A percentile compares a stretch with the other conserved stretches of the same genome.
phyloP scores from a whole-genome alignment of 2,113 vertebrate genomes.

The Passer domesticus region DNA sequence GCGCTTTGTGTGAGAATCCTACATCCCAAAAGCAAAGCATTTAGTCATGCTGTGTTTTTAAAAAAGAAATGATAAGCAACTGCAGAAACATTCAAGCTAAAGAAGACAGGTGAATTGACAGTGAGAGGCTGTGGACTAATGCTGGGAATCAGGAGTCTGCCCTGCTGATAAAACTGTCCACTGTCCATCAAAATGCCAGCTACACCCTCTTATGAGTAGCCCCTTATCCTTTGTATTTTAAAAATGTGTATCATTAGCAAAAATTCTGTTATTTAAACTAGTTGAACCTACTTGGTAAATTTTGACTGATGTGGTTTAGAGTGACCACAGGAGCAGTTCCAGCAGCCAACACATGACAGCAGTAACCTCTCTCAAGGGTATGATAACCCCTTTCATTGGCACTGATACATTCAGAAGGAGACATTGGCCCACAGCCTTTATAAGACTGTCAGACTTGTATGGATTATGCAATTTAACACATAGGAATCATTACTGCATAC shows the following conservation, averaged over 20 bases:
- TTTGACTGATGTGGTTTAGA: neutral
- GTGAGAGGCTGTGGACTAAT: neutral
- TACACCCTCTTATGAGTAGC: neutral
- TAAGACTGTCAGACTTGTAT: constrained; percentile 37
- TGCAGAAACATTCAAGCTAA: neutral
- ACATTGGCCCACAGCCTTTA: neutral
- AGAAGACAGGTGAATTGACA: neutral
- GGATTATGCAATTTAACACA: constrained; percentile 62
- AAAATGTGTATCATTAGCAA: neutral
- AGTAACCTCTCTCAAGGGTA: constrained; percentile 8
- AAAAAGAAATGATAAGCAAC: neutral
- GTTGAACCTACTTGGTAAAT: neutral
- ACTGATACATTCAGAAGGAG: constrained; percentile 22
- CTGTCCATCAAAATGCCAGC: neutral
- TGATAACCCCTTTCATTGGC: neutral
- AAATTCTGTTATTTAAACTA: neutral
- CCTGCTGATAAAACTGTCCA: neutral
- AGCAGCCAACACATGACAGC: neutral
- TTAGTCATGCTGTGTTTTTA: neutral
- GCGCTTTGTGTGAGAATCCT: neutral
- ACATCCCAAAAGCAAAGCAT: neutral
- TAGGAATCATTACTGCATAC: constrained; percentile 42
- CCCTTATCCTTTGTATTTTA: neutral
- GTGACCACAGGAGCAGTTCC: neutral
- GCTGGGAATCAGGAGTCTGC: neutral